These are phyloP conservation scores for Amazona vittata DNA, from an alignment of 2,113 vertebrate species.

Conservation along the genomic window DNA sequence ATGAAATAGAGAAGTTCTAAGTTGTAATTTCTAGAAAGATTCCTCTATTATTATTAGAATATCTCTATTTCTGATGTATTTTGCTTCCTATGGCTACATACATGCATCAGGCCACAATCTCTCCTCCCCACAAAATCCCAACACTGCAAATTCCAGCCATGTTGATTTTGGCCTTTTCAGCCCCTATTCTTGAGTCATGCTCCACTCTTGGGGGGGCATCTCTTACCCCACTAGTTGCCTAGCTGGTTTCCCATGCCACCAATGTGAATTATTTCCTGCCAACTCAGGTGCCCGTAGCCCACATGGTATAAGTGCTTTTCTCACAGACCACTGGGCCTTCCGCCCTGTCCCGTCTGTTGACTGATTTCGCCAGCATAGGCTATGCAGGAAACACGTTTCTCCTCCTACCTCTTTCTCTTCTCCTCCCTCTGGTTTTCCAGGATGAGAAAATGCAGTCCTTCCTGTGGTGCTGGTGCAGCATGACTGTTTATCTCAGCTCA, in stretches of 20 bases:
- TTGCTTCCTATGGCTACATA: not conserved
- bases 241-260: not conserved
- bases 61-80: not conserved
- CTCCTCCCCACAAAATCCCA: not conserved
- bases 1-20: not conserved
- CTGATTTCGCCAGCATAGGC: not conserved
- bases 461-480: not conserved
- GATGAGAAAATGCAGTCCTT: not conserved
- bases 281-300: not conserved
- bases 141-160: fast-evolving
- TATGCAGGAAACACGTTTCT: not conserved
- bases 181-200: fast-evolving
- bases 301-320: not conserved
- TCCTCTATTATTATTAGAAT: not conserved
- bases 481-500: fast-evolving
- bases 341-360: not conserved
- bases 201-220: fast-evolving
- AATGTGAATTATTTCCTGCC: fast-evolving
- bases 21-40: not conserved
- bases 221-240: not conserved
- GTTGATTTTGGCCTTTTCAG: not conserved
- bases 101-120: not conserved
- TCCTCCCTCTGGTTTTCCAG: not conserved
- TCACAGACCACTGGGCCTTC: not conserved
- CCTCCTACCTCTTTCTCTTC: not conserved